These are phyloP conservation scores for Drosophila suboccidentalis DNA, from an alignment of 2,888 invertebrate genomes.

Conservation along the genomic window DNA sequence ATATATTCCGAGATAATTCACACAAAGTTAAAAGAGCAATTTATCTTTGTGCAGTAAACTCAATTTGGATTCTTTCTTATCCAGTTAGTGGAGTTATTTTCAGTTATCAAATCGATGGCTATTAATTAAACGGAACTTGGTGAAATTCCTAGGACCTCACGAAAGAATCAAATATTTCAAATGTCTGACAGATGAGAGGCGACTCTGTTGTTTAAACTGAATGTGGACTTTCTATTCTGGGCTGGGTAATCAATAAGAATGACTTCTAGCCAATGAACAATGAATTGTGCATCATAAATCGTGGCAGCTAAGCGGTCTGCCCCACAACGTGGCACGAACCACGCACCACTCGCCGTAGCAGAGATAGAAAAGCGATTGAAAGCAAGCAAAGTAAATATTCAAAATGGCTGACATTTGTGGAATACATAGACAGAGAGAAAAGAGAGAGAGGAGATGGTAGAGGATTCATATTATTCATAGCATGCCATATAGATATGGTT, in stretches of 20 bases:
- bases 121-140: constrained; percentile 26
- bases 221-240: constrained; percentile 15
- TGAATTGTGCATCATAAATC: constrained; percentile 54
- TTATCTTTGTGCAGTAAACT: neutral
- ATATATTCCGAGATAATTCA: neutral
- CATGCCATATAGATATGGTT: constrained; percentile 24
- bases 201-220: constrained; percentile 31
- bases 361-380: constrained; percentile 47
- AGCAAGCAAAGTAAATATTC: constrained; percentile 71
- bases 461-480: constrained; percentile 19
- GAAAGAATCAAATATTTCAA: constrained; percentile 51
- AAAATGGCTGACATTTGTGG: constrained; percentile 82
- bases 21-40: neutral
- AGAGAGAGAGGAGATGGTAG: neutral
- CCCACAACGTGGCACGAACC: constrained; percentile 17
- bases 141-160: constrained; percentile 32
- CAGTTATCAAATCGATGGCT: neutral
- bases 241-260: constrained; percentile 47
- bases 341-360: neutral
- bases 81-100: neutral
- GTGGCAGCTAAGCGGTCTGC: constrained; percentile 23
- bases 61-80: neutral
- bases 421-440: constrained; percentile 24
- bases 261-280: constrained; percentile 30
- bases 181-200: constrained; percentile 13